Percentiles rank a stretch among this genome's conserved stretches.
Conservation (phyloP, 1,140 invertebrate genomes). For the Euglossa dilemma region DNA sequence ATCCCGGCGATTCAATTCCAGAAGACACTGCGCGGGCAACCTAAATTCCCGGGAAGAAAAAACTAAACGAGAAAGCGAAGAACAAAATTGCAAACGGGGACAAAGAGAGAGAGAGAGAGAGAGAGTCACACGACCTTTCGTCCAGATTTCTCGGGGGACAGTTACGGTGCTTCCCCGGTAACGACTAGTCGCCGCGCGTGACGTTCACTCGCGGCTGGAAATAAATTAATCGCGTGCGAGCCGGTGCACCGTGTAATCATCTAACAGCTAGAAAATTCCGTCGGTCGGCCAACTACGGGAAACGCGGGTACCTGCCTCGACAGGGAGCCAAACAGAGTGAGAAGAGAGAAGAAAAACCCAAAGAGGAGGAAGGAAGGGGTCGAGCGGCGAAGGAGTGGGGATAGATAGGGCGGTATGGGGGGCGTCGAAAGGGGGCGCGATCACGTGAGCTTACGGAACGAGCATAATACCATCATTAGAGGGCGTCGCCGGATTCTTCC, state of each 20-base stretch:
- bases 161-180: neutral
- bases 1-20: neutral
- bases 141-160: slow-evolving; percentile 50
- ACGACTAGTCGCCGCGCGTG: slow-evolving; percentile 5
- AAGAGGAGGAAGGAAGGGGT: neutral
- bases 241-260: slow-evolving; percentile 47
- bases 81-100: slow-evolving; percentile 1
- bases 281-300: neutral
- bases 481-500: slow-evolving; percentile 64
- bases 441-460: slow-evolving; percentile 55
- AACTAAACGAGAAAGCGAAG: neutral
- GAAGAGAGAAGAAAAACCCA: neutral
- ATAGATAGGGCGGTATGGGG: no score
- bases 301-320: neutral
- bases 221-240: slow-evolving; percentile 66
- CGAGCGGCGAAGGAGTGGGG: neutral
- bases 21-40: neutral
- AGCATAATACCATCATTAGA: slow-evolving; percentile 72
- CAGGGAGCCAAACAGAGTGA: no score
- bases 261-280: slow-evolving; percentile 53
- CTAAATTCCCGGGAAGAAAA: neutral
- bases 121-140: slow-evolving; percentile 35
- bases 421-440: slow-evolving; percentile 21
- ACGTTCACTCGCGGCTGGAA: slow-evolving; percentile 42
- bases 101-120: neutral